Percentiles rank a stretch among this genome's conserved stretches.
These are phyloP conservation scores for Drosophila nikananu DNA, from an alignment of 1,140 invertebrate genomes.

Conservation along the genomic window DNA sequence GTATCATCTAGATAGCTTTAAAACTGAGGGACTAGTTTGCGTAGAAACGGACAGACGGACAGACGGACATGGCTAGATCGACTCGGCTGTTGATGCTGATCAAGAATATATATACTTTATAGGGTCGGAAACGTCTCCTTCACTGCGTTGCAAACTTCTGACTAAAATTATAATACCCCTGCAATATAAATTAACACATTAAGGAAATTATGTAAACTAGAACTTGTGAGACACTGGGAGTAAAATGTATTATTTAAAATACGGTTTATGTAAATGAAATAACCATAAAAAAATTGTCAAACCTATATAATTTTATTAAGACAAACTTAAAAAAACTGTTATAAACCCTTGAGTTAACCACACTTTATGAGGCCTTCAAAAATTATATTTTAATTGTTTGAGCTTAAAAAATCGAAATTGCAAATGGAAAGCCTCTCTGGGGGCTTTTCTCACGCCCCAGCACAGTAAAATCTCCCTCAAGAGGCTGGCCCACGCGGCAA, in stretches of 20 bases:
- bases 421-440: not conserved
- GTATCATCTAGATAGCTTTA: no score
- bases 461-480: slow-evolving; percentile 1
- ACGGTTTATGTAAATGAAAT: no score
- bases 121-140: no score
- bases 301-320: not conserved
- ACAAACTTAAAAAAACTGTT: not conserved
- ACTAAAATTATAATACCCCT: no score
- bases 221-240: not conserved
- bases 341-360: no score
- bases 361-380: not conserved
- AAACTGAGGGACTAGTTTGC: no score
- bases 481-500: slow-evolving; percentile 41
- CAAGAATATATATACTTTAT: no score
- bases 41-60: no score
- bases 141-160: no score
- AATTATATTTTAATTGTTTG: not conserved
- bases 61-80: no score
- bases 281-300: not conserved
- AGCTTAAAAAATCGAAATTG: not conserved
- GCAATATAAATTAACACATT: no score
- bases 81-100: no score
- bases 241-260: not conserved
- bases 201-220: not conserved
- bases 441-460: slow-evolving; percentile 58